Evolutionary conservation across 1,140 invertebrate species (phyloP), one percentile per base, ranked within the genome.

Genomic region (Bombyx mandarina): DNA sequence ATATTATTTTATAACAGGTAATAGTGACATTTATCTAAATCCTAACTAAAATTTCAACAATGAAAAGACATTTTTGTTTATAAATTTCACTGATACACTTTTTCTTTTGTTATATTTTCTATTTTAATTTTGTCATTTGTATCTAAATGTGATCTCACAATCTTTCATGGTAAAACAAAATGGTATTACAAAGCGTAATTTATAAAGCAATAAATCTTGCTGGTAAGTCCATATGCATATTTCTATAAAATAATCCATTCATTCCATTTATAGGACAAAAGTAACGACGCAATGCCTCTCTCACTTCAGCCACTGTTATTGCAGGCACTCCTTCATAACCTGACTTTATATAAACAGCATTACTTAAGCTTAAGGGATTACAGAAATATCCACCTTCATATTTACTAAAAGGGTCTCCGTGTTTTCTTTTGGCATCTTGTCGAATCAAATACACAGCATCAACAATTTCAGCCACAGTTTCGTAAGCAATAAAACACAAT

Each of bases 391-490:
- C 86, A 10, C 89, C 89, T 61, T 86, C 79, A 65, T 88, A 85
- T 65, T 88, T 89, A 58, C 79, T 88, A 56, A 90, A 83, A 0
- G 92, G 91, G 75, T 93, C 89, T 45, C 77, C 88, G 62, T 67
- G 71, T 55, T 79, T 87, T 45, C 89, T 88, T 59, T 88, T 88
- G 57, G 76, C 78, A 71, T 93, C 92, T 67, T 91, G 90, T 61
- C 92, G 87, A 2, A 93, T 89, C 52, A 93, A 65, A 56, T 93
- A 88, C 9, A 92, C 91, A 59, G 91, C 89, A 80, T 93, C 93
- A 45, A 92, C 90, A 58, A 94, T 89, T 73, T 93, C 91, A 26
- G 92, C 93, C 3, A 94, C 90, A 18, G 91, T 93, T 74, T 94
- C 92, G 83, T 93, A 93, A 5, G 92, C 92, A 61, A 93, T 81